Percentiles rank a stretch among this genome's conserved stretches.
phyloP scores from a whole-genome alignment of 2,113 vertebrate species.

The Salvelinus fontinalis region DNA sequence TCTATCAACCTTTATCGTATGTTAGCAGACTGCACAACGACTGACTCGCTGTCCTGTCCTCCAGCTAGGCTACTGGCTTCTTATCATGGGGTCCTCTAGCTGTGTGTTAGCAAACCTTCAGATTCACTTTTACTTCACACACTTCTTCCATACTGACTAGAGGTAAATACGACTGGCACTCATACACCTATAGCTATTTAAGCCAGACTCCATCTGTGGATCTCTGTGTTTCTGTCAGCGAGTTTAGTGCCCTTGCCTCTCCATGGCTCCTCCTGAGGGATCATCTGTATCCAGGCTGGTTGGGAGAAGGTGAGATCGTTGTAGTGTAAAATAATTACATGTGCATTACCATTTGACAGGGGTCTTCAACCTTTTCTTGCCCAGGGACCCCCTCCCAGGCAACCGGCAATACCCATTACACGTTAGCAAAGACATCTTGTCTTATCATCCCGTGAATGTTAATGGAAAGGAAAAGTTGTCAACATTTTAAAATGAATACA shows the following conservation, averaged over 20 bases:
- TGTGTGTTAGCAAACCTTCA: conserved; percentile 61
- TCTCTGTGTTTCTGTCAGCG: too few species aligned
- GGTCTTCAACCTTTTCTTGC: too few species aligned
- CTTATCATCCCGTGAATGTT: too few species aligned
- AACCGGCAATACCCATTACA: too few species aligned
- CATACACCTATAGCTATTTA: conserved; percentile 23
- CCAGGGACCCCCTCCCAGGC: too few species aligned
- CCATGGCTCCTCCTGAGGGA: too few species aligned
- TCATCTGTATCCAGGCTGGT: neutral
- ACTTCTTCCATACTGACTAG: conserved; percentile 19
- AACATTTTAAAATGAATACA: too few species aligned
- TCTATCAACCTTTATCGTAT: conserved; percentile 63
- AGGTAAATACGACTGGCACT: conserved; percentile 49
- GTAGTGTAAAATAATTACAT: conserved; percentile 62
- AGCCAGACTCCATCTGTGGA: too few species aligned
- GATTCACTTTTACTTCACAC: conserved; percentile 51
- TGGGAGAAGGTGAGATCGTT: conserved; percentile 28
- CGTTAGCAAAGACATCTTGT: too few species aligned
- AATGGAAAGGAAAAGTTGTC: too few species aligned
- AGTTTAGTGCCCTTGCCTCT: too few species aligned
- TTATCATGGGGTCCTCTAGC: conserved; percentile 22
- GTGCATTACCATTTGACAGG: conserved; percentile 16
- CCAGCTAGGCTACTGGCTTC: conserved; percentile 22
- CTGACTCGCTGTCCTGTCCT: conserved; percentile 28
- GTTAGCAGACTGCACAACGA: conserved; percentile 55